phyloP scores from a whole-genome alignment of 2,888 invertebrate genomes.

The Apamea monoglypha region DNA sequence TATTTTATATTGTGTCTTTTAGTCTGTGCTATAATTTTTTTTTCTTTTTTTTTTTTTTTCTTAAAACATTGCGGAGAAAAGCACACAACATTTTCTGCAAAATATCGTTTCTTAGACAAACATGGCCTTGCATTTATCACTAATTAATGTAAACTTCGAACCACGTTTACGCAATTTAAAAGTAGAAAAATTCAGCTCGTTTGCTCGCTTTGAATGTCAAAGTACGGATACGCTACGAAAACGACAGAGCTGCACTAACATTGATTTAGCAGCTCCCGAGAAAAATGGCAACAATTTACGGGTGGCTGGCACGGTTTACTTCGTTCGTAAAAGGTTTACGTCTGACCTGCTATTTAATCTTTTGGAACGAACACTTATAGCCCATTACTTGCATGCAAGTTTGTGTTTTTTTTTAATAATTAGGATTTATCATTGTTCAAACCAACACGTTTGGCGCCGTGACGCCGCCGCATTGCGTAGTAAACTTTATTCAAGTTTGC shows the following conservation, averaged over 20 bases:
- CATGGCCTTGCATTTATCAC: not conserved
- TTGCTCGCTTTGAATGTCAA: not conserved
- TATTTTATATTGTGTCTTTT: too few relatives aligned
- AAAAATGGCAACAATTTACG: conserved; percentile 38
- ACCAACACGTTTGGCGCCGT: not conserved
- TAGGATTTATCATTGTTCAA: not conserved
- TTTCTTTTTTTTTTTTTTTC: too few relatives aligned
- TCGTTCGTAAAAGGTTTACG: conserved; percentile 22
- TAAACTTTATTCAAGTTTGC: not conserved
- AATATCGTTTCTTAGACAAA: not conserved
- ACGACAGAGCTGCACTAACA: conserved; percentile 21
- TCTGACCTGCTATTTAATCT: conserved; percentile 34
- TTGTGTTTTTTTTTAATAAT: not conserved
- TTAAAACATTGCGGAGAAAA: not conserved
- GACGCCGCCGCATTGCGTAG: not conserved
- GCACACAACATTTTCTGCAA: not conserved
- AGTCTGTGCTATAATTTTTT: too few relatives aligned
- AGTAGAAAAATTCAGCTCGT: not conserved
- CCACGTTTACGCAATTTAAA: not conserved
- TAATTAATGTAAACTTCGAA: not conserved
- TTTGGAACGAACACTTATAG: conserved; percentile 14
- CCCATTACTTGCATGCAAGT: conserved; percentile 18
- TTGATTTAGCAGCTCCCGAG: conserved; percentile 45
- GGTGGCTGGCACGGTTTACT: conserved; percentile 18
- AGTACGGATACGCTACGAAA: not conserved